Percentiles rank a stretch among this genome's conserved stretches.
Conservation (phyloP, 2,797 vertebrate genomes). For the Telmatherina bonti region DNA sequence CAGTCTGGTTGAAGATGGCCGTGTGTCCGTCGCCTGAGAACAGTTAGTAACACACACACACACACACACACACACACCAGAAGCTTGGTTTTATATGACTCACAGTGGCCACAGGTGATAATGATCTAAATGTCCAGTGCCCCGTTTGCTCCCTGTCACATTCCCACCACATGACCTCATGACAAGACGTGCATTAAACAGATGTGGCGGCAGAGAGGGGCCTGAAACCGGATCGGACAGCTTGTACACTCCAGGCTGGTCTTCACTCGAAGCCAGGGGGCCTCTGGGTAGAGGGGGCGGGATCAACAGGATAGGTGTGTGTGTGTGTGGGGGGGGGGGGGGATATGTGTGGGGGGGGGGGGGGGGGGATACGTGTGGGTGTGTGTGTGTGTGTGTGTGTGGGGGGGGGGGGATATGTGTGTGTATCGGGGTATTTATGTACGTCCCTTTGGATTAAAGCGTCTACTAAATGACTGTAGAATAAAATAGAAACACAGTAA, state of each 20-base stretch:
- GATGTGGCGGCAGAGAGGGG: slow-evolving; percentile 77
- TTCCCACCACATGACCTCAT: slow-evolving; percentile 79
- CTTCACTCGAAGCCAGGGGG: slow-evolving; percentile 77
- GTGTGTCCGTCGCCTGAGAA: no score
- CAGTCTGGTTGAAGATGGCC: no score
- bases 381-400: no score
- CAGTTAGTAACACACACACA: slow-evolving; percentile 9
- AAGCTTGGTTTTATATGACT: slow-evolving; percentile 28
- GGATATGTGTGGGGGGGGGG: no score
- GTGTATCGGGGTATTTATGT: no score
- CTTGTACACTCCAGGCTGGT: slow-evolving; percentile 68
- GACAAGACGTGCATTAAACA: slow-evolving; percentile 80
- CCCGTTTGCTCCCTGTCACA: slow-evolving; percentile 73
- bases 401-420: no score
- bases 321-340: no score
- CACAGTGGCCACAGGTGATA: slow-evolving; percentile 41
- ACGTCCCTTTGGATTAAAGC: no score
- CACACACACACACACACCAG: background rate
- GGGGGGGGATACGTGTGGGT: no score
- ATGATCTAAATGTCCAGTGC: slow-evolving; percentile 65
- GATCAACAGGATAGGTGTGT: slow-evolving; percentile 68
- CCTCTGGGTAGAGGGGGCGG: slow-evolving; percentile 72
- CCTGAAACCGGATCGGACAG: slow-evolving; percentile 80
- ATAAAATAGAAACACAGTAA: slow-evolving; percentile 25
- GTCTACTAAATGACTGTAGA: no score